These are phyloP conservation scores for Lasioglossum morio DNA, from an alignment of 2,888 invertebrate genomes.

Conservation along the genomic window DNA sequence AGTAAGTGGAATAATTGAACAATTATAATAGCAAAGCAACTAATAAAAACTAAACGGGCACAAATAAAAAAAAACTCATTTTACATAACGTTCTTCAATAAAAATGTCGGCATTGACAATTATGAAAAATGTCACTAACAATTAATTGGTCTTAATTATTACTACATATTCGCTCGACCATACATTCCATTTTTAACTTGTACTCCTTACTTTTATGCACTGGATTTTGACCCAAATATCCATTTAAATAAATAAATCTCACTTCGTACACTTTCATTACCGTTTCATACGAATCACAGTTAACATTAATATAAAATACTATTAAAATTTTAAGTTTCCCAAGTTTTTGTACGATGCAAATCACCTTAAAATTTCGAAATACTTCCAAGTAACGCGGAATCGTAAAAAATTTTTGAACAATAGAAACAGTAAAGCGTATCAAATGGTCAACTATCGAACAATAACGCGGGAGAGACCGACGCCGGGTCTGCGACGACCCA, in stretches of 20 bases:
- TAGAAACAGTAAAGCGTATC: neutral
- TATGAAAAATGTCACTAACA: constrained; percentile 6
- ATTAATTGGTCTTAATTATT: neutral
- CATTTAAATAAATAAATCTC: constrained; percentile 5
- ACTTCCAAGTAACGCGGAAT: neutral
- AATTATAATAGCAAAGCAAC: neutral
- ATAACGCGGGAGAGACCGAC: neutral
- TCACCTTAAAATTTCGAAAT: neutral
- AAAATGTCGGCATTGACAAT: neutral
- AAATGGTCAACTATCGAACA: neutral
- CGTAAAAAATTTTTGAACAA: neutral
- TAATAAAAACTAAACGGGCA: neutral
- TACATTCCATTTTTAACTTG: neutral
- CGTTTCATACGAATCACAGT: constrained; percentile 3
- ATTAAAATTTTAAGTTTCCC: neutral
- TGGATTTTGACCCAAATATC: neutral
- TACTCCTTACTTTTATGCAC: neutral
- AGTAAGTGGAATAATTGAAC: neutral
- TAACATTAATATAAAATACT: neutral
- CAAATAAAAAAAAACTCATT: neutral
- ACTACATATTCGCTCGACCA: neutral
- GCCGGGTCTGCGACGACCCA: neutral
- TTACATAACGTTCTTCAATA: neutral
- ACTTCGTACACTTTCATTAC: neutral
- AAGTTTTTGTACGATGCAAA: neutral